These are phyloP conservation scores for Oncorhynchus mykiss DNA, from an alignment of 2,113 vertebrate species.

Conservation along the genomic window DNA sequence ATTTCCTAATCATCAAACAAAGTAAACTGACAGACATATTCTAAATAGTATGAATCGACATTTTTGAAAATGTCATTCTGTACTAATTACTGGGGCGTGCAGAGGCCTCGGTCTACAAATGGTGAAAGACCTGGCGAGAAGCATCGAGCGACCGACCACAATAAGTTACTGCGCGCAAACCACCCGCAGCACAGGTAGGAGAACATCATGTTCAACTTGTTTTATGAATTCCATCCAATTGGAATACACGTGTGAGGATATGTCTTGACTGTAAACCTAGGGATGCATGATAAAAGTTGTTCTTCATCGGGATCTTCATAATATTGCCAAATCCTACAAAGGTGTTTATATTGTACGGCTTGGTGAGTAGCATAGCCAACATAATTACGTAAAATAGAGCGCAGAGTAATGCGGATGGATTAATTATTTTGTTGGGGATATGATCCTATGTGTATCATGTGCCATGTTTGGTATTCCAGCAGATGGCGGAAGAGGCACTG, in stretches of 20 bases:
- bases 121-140: constrained; percentile 32
- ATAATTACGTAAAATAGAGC: too few relatives aligned
- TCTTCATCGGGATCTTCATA: constrained; percentile 44
- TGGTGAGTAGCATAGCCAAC: constrained; percentile 33
- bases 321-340: constrained; percentile 25
- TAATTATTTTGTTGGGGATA: too few relatives aligned
- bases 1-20: not conserved
- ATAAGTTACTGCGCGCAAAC: constrained; percentile 47
- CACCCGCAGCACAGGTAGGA: constrained; percentile 32
- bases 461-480: not conserved
- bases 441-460: too few relatives aligned
- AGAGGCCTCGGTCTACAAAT: constrained; percentile 51
- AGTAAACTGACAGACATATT: not conserved
- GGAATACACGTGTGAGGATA: too few relatives aligned
- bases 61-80: constrained; percentile 27
- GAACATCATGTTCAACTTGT: not conserved
- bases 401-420: too few relatives aligned
- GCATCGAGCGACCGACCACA: constrained; percentile 33
- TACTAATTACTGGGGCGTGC: constrained; percentile 51
- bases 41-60: constrained; percentile 12
- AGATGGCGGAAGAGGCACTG: not conserved
- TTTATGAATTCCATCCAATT: too few relatives aligned
- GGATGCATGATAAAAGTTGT: not conserved
- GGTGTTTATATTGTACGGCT: constrained; percentile 39
- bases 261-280: not conserved